Conservation (phyloP, 1,140 invertebrate genomes). For the Brachionus koreanus region DNA sequence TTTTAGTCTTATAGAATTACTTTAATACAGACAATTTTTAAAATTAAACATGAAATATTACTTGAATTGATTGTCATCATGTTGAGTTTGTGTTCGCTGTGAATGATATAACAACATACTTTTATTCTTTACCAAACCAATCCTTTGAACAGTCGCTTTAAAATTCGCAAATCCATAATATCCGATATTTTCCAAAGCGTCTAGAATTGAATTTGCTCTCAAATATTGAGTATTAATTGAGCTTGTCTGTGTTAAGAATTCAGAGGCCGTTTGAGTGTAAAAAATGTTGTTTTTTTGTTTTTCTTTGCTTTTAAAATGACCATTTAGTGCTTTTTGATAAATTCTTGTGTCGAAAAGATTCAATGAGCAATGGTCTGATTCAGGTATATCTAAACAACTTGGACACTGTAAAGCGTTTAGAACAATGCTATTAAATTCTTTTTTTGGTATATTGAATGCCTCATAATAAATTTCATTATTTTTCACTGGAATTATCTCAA, state of each 20-base stretch:
- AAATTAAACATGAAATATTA: background rate
- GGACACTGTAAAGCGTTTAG: background rate
- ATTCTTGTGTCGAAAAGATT: background rate
- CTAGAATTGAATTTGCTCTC: conserved; percentile 39
- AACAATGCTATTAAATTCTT: background rate
- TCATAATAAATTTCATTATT: background rate
- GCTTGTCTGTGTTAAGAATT: background rate
- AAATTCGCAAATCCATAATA: conserved; percentile 27
- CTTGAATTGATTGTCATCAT: background rate
- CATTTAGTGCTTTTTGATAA: background rate
- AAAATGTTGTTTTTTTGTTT: background rate
- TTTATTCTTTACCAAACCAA: conserved; percentile 2
- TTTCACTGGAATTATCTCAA: background rate
- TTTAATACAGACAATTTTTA: no score
- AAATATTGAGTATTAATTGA: background rate
- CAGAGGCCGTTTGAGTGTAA: conserved; percentile 9
- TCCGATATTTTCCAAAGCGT: conserved; percentile 8
- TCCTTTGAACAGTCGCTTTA: conserved; percentile 31
- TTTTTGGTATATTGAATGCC: background rate
- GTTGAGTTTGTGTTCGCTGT: conserved; percentile 10
- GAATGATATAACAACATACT: background rate
- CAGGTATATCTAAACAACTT: background rate
- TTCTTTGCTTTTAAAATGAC: background rate
- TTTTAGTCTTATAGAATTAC: no score
- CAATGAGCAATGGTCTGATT: background rate